A percentile compares a stretch with the other conserved stretches of the same genome.
Evolutionary conservation across 2,797 vertebrate genomes (phyloP).

Genomic region (Brachyrhaphis roseni): DNA sequence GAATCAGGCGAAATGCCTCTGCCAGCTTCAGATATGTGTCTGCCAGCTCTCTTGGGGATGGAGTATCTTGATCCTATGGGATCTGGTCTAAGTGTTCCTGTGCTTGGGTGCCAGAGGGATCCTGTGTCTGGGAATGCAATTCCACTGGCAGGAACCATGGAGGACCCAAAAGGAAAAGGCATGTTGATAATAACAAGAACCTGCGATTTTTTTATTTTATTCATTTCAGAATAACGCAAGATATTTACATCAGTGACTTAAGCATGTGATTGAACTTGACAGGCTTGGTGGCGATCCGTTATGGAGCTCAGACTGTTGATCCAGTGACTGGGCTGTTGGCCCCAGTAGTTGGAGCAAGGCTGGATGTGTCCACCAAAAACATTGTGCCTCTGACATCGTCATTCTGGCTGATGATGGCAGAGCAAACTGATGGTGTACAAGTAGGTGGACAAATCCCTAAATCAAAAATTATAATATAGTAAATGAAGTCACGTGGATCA

Average conservation of each 20-base stretch:
- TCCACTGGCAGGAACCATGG: conserved; percentile 88
- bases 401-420: conserved; percentile 72
- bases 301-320: conserved; percentile 84
- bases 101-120: conserved; percentile 86
- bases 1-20: conserved; percentile 82
- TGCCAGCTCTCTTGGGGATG: conserved; percentile 86
- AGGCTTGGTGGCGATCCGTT: conserved; percentile 88
- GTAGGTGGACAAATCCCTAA: conserved; percentile 58
- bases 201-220: not conserved
- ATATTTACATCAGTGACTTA: not conserved
- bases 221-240: not conserved
- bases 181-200: conserved; percentile 5
- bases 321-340: conserved; percentile 82
- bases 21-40: conserved; percentile 74
- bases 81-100: conserved; percentile 85
- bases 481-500: not conserved
- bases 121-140: conserved; percentile 69
- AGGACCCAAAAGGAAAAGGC: conserved; percentile 88
- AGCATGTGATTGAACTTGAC: conserved; percentile 16
- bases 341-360: conserved; percentile 84
- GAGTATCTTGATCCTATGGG: conserved; percentile 90
- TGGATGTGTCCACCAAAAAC: conserved; percentile 72
- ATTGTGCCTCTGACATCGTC: conserved; percentile 84
- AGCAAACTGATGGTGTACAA: conserved; percentile 77
- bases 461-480: not conserved